Base-by-base conservation (phyloP, 2,888 invertebrate genomes). In the Melieria omissa region DNA sequence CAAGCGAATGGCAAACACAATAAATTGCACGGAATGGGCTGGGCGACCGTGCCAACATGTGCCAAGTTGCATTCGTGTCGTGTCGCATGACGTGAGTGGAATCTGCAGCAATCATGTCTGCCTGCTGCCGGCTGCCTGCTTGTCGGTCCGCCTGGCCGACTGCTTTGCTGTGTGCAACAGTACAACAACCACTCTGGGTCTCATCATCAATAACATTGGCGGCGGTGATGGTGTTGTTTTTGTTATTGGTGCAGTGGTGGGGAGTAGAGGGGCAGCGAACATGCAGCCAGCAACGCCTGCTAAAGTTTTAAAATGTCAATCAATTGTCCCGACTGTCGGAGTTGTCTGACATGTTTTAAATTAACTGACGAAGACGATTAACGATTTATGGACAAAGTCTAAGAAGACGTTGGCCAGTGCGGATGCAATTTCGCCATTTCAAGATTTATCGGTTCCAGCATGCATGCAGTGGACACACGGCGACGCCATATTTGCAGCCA, bases 291-390 rank as follows among this genome's bases (percentile, higher is more conserved):
- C 77, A 77, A 78, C 80, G 82, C 79, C 84, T 82, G 83, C 81
- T 83, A 82, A 84, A 84, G 82, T 85, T 84, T 84, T 80, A 83
- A 83, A 82, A 80, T 81, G 84, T 85, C 85, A 85, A 85, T 84
- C 84, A 84, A 82, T 84, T 84, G 84, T 84, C 83, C 79, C 78
- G 82, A 81, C 80, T 83, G 84, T 83, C 83, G 76, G 80, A 81
- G 81, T 80, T 80, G 83, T 84, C 84, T 82, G 84, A 85, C 84
- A 84, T 84, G 81, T 84, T 84, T 83, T 84, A 85, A 85, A 84
- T 85, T 82, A 84, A 84, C 84, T 82, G 82, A 83, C 82, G 82
- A 85, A 84, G 82, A 83, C 84, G 82, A 82, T 75, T 78, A 78
- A 79, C 81, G 82, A 84, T 81, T 83, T 83, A 83, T 84, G 81